phyloP scores from a whole-genome alignment of 2,113 vertebrate species.

The Sula dactylatra region DNA sequence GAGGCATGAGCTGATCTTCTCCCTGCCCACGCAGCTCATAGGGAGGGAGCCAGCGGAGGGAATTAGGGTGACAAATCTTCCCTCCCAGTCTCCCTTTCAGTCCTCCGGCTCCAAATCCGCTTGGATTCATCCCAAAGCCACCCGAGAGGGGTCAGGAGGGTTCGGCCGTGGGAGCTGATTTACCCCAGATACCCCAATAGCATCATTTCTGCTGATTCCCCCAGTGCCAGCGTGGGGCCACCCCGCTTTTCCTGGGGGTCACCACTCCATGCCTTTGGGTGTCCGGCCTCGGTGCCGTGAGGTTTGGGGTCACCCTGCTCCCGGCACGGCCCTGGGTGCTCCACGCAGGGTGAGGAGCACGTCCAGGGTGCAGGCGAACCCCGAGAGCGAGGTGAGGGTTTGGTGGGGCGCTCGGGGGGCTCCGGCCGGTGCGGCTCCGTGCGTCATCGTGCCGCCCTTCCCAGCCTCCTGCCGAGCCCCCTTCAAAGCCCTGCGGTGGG shows the following conservation, averaged over 20 bases:
- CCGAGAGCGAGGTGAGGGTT: background rate
- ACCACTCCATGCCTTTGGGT: background rate
- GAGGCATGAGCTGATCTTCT: background rate
- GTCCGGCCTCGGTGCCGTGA: accelerated
- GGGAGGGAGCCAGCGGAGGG: background rate
- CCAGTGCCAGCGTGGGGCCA: background rate
- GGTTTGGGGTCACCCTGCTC: background rate
- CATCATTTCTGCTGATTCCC: background rate
- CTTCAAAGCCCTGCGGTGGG: background rate
- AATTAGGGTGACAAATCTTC: background rate
- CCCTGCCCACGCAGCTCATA: background rate
- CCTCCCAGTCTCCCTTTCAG: background rate
- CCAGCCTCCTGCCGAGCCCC: background rate
- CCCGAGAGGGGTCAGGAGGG: background rate
- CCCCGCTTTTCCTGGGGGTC: background rate
- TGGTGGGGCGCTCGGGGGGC: background rate
- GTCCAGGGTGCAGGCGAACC: background rate
- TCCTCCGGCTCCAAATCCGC: background rate
- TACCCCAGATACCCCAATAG: background rate
- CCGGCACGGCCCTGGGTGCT: background rate
- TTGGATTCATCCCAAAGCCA: background rate
- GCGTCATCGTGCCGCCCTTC: background rate
- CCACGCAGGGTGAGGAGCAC: too few species aligned
- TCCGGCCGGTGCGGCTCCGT: background rate
- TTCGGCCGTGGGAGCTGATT: background rate